These are phyloP conservation scores for Ellobius talpinus DNA, from an alignment of 2,113 vertebrate species.

Conservation along the genomic window DNA sequence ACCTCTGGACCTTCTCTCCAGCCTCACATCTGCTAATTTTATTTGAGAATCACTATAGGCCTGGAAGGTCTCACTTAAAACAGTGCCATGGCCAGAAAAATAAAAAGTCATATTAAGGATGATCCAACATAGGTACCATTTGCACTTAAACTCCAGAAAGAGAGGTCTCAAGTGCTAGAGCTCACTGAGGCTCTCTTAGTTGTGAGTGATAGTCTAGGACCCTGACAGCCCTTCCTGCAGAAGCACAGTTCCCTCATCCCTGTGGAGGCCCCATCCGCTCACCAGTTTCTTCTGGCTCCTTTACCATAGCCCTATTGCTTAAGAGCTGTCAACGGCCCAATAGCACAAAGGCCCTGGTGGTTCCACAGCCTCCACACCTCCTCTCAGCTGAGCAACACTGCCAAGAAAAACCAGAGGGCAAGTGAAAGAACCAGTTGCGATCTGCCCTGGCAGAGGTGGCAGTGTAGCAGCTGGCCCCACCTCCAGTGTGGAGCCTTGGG, in stretches of 20 bases:
- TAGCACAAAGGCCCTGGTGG: background rate
- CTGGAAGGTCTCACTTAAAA: background rate
- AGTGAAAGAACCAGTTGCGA: conserved; percentile 81
- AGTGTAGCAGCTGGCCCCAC: conserved; percentile 9
- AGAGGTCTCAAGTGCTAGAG: background rate
- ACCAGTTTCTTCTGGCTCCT: background rate
- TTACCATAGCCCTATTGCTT: background rate
- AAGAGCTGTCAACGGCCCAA: conserved; percentile 26
- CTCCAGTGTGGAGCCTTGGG: conserved; percentile 9
- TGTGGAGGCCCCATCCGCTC: background rate
- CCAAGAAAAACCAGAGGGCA: conserved; percentile 79
- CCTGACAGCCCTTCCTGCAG: background rate
- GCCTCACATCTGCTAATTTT: background rate
- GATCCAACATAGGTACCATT: background rate
- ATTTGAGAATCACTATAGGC: background rate
- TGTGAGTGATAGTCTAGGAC: background rate
- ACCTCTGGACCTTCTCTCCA: background rate
- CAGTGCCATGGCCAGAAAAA: background rate
- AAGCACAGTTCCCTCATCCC: background rate
- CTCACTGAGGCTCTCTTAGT: background rate
- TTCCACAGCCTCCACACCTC: conserved; percentile 42
- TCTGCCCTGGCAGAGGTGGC: conserved; percentile 69
- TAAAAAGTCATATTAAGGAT: background rate
- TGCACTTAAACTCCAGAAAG: conserved; percentile 26
- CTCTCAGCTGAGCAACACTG: conserved; percentile 32